Percentiles rank a stretch among this genome's conserved stretches.
Evolutionary conservation across 2,888 invertebrate species (phyloP).

Genomic region (Papilio elwesi): DNA sequence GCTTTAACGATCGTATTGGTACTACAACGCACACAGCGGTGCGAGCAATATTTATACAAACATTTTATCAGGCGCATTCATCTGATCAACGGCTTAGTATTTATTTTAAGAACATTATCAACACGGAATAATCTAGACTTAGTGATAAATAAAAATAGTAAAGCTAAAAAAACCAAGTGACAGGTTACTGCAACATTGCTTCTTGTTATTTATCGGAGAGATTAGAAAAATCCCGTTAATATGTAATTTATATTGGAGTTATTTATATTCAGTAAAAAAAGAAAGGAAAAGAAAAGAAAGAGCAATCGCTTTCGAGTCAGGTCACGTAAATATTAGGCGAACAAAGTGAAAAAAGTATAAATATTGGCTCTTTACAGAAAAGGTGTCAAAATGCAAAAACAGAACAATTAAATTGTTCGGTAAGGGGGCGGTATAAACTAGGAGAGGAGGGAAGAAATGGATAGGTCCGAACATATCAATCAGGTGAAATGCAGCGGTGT

Average conservation of each 20-base stretch:
- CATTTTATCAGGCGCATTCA: slow-evolving; percentile 1
- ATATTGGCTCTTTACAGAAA: no score
- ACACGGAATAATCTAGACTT: slow-evolving; percentile 9
- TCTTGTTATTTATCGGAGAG: not conserved
- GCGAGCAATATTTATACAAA: slow-evolving; percentile 8
- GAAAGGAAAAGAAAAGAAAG: no score
- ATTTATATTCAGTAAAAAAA: no score
- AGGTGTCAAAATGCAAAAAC: no score
- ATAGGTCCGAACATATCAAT: no score
- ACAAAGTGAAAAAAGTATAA: no score
- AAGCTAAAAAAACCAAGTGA: slow-evolving; percentile 13
- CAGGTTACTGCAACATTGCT: not conserved
- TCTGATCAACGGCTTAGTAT: slow-evolving; percentile 13
- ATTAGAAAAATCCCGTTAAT: not conserved
- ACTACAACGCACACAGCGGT: not conserved
- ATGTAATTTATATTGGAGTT: not conserved
- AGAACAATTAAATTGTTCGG: no score
- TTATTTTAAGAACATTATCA: slow-evolving; percentile 17
- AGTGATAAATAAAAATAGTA: not conserved
- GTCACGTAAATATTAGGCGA: no score
- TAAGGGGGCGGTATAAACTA: no score
- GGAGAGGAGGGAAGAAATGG: no score
- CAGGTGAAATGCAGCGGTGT: no score
- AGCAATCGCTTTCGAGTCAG: no score
- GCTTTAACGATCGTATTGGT: not conserved